phyloP scores from a whole-genome alignment of 2,113 vertebrate species.

The Cynocephalus volans region DNA sequence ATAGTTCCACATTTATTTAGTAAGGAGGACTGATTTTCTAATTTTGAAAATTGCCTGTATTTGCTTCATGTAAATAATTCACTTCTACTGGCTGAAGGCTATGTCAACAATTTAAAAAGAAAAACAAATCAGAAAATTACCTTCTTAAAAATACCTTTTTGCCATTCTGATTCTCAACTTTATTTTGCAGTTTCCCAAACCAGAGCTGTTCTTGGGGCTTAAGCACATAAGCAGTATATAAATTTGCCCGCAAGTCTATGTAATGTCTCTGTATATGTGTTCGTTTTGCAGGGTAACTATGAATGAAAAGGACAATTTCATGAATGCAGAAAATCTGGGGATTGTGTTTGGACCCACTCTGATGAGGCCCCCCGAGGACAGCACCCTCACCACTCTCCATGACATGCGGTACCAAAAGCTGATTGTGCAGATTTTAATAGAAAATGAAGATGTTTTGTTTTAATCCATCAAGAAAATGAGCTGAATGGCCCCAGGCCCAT shows the following conservation, averaged over 20 bases:
- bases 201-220: neutral
- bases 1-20: neutral
- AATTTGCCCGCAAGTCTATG: rapidly evolving
- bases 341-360: conserved; percentile 99
- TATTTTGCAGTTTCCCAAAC: neutral
- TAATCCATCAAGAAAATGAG: conserved; percentile 85
- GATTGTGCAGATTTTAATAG: conserved; percentile 97
- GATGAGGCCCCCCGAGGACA: conserved; percentile 97
- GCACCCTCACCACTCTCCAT: conserved; percentile 96
- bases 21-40: neutral
- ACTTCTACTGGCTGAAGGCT: neutral
- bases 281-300: conserved; percentile 93
- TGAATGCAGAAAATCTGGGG: conserved; percentile 98
- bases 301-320: conserved; percentile 98
- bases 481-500: conserved; percentile 78
- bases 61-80: neutral
- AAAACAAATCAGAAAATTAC: neutral
- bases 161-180: neutral
- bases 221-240: neutral
- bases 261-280: neutral
- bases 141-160: neutral
- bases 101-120: neutral
- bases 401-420: conserved; percentile 99
- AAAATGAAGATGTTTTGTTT: conserved; percentile 98
- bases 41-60: neutral